Base-by-base conservation (phyloP, 1,140 invertebrate genomes). In the Drosophila lowei region DNA sequence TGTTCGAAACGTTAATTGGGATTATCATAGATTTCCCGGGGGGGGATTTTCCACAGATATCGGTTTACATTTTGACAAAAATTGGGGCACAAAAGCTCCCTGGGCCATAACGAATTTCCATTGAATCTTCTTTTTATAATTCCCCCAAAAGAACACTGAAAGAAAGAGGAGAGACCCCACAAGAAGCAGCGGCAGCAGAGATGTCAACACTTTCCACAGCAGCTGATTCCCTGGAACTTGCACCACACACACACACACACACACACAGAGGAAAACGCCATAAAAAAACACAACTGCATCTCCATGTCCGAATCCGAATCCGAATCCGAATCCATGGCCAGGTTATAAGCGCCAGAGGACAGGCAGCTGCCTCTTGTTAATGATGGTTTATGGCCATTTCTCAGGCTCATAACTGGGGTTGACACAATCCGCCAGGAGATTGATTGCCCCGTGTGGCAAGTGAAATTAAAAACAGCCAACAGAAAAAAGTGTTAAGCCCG, bases 341-440 rank as follows among this genome's bases (percentile, higher is more conserved):
- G n/a, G 9, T n/a, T 18, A 28, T 38, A 60, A 75, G 60, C 58
- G 57, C 72, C 65, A 28, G 56, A 34, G 42, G 11, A 13, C 34
- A 67, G 46, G 48, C 47, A 64, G 72, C 68, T 65, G 61, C 62
- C 30, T 9, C 63, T 65, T 55, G 59, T 81, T 86, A 86, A 86
- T 86, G 83, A 88, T 78, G 77, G 70, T 86, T 86, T 86, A 86
- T 83, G 83, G 61, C 58, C 74, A 83, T 83, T 83, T 83, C 79
- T 75, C 79, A 83, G 77, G 77, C 83, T 77, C 81, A 77, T 86
- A 86, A 86, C 81, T 70, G 28, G 44, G 11, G 34, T 38, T 38
- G 34, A 18, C 49, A 18, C 49, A 21, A 30, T 38, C 28, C 28
- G 1, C 25, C 30, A 13, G 30, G 73, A 86, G 83, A 86, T 86